Conservation (phyloP, 2,113 vertebrate genomes). For the Erythrocebus patas region DNA sequence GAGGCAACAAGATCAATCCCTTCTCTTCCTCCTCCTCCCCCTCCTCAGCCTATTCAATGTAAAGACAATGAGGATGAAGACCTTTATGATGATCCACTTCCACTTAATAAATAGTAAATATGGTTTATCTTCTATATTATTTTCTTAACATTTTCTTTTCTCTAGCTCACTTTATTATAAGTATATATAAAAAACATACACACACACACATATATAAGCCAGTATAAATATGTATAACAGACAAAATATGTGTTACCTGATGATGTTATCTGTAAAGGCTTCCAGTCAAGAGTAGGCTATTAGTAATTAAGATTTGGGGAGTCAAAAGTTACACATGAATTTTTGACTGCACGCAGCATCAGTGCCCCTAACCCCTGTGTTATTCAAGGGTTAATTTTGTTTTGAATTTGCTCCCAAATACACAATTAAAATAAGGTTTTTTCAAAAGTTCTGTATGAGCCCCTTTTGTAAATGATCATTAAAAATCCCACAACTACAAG, state of each 20-base stretch:
- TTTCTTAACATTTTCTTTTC: neutral
- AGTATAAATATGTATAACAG: neutral
- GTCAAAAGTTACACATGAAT: neutral
- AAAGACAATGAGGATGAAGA: neutral
- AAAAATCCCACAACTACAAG: neutral
- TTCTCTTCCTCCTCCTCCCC: neutral
- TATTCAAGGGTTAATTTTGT: neutral
- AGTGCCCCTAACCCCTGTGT: neutral
- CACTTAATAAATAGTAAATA: neutral
- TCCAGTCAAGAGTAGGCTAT: neutral
- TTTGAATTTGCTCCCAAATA: neutral
- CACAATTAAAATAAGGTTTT: neutral
- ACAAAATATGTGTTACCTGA: neutral
- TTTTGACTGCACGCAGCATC: neutral
- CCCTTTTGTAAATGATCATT: neutral
- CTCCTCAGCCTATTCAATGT: neutral
- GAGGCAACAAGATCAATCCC: neutral
- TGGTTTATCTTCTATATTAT: neutral
- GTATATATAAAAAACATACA: too few species aligned
- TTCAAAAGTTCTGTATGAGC: rapidly evolving
- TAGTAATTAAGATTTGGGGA: neutral
- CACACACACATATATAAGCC: too few species aligned
- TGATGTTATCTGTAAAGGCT: neutral
- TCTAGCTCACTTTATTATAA: neutral
- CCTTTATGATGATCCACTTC: neutral